Conservation (phyloP, 2,888 invertebrate genomes). For the Omphaloscelis lunosa region DNA sequence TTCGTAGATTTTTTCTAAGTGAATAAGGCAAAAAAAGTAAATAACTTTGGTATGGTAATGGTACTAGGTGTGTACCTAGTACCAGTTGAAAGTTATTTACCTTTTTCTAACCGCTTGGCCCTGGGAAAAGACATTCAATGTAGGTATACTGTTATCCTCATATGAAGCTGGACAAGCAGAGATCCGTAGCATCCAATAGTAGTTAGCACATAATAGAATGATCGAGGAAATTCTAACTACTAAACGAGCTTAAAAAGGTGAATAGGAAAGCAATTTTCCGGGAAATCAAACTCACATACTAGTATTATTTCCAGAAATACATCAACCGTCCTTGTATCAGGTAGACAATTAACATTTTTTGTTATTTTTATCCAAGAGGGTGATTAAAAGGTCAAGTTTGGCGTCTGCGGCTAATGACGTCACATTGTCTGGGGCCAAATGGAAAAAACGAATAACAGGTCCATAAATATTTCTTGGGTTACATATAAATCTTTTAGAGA, state of each 20-base stretch:
- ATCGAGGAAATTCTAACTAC: neutral
- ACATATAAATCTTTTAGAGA: constrained; percentile 64
- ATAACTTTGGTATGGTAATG: too few relatives aligned
- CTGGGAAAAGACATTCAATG: neutral
- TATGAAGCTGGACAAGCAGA: neutral
- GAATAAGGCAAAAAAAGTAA: too few relatives aligned
- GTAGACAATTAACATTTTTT: constrained; percentile 49
- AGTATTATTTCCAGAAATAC: constrained; percentile 1
- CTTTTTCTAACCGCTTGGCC: too few relatives aligned
- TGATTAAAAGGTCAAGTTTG: constrained; percentile 54
- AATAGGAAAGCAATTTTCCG: neutral
- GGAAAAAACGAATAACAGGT: constrained; percentile 69
- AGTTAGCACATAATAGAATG: too few relatives aligned
- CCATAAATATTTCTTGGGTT: constrained; percentile 65
- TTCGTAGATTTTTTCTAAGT: neutral
- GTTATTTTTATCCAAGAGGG: constrained; percentile 53
- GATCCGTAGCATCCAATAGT: neutral
- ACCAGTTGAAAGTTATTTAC: neutral
- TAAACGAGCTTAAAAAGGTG: neutral
- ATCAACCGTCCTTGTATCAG: constrained; percentile 12
- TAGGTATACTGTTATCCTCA: neutral
- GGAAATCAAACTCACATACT: too few relatives aligned
- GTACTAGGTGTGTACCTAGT: too few relatives aligned
- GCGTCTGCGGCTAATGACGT: constrained; percentile 57
- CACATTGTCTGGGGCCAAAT: constrained; percentile 62